Evolutionary conservation across 2,797 vertebrate genomes (phyloP).

Genomic region (Nyctibius grandis): DNA sequence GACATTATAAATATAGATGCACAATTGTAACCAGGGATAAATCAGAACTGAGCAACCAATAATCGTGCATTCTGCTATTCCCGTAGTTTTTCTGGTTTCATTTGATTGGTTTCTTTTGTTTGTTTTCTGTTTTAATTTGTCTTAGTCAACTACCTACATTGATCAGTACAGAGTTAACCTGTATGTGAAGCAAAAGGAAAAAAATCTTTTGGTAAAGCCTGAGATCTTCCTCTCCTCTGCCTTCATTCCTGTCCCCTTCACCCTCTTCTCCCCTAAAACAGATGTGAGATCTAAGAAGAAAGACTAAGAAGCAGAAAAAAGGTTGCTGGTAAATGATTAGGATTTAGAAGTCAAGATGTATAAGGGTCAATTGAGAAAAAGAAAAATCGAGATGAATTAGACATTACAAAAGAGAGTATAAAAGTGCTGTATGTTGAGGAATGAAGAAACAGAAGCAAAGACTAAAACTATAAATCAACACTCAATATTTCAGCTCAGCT

Average conservation of each 20-base stretch:
- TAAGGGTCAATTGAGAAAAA: neutral
- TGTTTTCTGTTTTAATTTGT: neutral
- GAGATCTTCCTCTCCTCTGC: neutral
- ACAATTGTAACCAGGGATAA: neutral
- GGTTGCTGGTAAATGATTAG: neutral
- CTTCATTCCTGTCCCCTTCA: neutral
- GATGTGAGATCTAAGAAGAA: neutral
- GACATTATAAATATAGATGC: neutral
- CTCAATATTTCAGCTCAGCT: neutral
- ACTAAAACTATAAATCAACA: neutral
- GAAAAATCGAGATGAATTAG: neutral
- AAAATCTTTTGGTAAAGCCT: neutral
- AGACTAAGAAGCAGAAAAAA: neutral
- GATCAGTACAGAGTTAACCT: neutral
- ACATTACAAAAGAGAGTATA: neutral
- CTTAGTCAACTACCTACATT: neutral
- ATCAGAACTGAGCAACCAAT: neutral
- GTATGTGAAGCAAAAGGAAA: neutral
- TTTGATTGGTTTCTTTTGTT: neutral
- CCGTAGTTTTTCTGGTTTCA: neutral
- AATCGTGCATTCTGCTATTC: neutral
- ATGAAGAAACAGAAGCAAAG: neutral
- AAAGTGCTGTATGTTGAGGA: neutral
- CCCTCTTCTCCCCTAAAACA: neutral
- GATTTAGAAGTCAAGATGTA: neutral